A percentile compares a stretch with the other conserved stretches of the same genome.
These are phyloP conservation scores for Euwallacea similis DNA, from an alignment of 1,140 invertebrate species.

Conservation along the genomic window DNA sequence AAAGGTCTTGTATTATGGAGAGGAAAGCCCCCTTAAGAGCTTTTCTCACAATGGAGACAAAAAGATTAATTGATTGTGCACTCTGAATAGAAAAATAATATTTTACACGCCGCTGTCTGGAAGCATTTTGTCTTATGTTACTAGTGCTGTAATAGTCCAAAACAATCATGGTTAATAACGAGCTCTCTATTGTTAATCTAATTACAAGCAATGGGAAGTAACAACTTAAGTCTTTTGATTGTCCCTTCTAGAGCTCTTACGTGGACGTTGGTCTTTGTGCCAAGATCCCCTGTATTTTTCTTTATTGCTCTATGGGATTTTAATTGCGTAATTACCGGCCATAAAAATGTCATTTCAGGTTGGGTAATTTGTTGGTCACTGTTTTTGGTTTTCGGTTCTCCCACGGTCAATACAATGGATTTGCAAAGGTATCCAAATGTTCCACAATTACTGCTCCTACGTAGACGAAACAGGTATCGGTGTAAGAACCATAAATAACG, in stretches of 20 bases:
- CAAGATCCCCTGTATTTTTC: constrained; percentile 11
- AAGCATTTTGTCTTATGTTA: too few species aligned
- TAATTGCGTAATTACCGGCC: constrained; percentile 37
- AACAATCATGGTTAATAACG: constrained; percentile 35
- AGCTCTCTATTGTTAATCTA: constrained; percentile 39
- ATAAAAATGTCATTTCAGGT: constrained; percentile 34
- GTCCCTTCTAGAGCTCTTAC: constrained; percentile 25
- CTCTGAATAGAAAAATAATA: not conserved
- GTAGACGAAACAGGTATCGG: not conserved
- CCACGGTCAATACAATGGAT: too few species aligned
- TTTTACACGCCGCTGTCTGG: too few species aligned
- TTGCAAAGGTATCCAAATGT: too few species aligned
- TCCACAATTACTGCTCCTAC: too few species aligned
- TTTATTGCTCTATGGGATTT: constrained; percentile 36
- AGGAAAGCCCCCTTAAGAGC: constrained; percentile 14
- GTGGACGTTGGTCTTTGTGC: constrained; percentile 27
- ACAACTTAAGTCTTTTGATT: constrained; percentile 33
- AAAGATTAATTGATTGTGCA: constrained; percentile 23
- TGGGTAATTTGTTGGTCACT: constrained; percentile 16
- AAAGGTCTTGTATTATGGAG: constrained; percentile 25
- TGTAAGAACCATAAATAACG: constrained; percentile 8
- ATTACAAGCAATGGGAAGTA: constrained; percentile 37
- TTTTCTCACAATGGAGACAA: constrained; percentile 23
- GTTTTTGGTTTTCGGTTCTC: constrained; percentile 13
- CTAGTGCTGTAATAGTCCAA: not conserved